Evolutionary conservation across 2,888 invertebrate genomes (phyloP).

Genomic region (Pediacus dermestoides): DNA sequence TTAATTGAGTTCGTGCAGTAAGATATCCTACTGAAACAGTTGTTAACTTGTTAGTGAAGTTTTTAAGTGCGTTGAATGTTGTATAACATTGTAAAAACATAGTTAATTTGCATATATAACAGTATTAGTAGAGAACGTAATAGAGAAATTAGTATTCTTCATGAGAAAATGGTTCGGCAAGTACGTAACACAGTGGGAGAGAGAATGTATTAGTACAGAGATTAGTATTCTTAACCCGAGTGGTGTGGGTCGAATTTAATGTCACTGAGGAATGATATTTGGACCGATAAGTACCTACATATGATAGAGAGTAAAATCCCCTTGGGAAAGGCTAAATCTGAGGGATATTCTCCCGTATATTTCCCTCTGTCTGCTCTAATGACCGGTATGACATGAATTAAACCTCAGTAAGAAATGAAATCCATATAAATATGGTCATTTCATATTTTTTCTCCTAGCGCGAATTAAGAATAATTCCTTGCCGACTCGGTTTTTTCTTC

Average conservation of each 20-base stretch:
- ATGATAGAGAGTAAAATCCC: slow-evolving; percentile 26
- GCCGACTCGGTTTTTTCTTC: too few relatives aligned
- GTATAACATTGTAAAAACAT: slow-evolving; percentile 3
- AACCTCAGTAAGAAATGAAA: too few relatives aligned
- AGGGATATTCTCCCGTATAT: slow-evolving; percentile 33
- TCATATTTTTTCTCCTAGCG: too few relatives aligned
- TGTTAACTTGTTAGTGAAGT: too few relatives aligned
- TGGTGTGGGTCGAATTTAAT: slow-evolving; percentile 27
- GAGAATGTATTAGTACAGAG: slow-evolving; percentile 16
- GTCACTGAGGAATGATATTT: slow-evolving; percentile 25
- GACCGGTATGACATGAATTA: slow-evolving; percentile 34
- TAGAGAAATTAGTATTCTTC: slow-evolving; percentile 9
- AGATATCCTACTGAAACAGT: too few relatives aligned
- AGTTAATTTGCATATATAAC: slow-evolving; percentile 6
- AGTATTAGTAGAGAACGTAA: slow-evolving; percentile 1
- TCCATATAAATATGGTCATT: too few relatives aligned
- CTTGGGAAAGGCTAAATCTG: slow-evolving; percentile 26
- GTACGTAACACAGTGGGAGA: slow-evolving; percentile 2
- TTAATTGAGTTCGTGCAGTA: too few relatives aligned
- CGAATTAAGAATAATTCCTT: too few relatives aligned
- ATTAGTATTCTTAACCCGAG: slow-evolving; percentile 27
- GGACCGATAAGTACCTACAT: slow-evolving; percentile 23
- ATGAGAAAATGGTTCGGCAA: slow-evolving; percentile 5
- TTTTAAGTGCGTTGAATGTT: slow-evolving; percentile 6
- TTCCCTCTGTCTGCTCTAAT: slow-evolving; percentile 33